Conservation (phyloP, 2,797 vertebrate species). For the Momotus momota region DNA sequence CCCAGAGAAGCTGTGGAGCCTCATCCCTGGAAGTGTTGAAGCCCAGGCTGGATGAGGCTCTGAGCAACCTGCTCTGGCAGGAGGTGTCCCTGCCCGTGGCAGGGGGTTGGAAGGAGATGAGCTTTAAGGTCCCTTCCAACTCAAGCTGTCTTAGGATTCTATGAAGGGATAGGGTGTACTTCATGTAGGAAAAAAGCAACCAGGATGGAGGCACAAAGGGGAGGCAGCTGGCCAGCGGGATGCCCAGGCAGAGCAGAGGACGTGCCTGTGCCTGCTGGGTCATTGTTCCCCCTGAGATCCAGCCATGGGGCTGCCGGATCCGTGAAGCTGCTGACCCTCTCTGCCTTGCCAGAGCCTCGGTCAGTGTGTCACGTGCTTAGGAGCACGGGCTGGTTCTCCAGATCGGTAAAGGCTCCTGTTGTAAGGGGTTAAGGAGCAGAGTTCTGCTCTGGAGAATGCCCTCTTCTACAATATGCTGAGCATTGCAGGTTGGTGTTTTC, state of each 20-base stretch:
- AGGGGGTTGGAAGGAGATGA: no score
- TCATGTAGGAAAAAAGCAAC: background rate
- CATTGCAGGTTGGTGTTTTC: background rate
- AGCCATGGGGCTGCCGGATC: background rate
- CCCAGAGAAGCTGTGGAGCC: no score
- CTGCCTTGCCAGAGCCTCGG: background rate
- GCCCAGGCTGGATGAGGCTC: no score
- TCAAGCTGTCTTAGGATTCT: no score
- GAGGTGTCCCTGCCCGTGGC: background rate
- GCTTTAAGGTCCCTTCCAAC: no score
- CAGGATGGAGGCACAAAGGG: background rate
- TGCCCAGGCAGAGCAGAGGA: background rate
- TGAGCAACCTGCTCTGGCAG: background rate
- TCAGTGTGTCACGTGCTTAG: background rate
- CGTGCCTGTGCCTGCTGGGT: accelerated
- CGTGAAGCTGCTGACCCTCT: background rate
- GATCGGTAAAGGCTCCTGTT: background rate
- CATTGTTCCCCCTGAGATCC: accelerated
- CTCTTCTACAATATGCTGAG: background rate
- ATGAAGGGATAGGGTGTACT: background rate
- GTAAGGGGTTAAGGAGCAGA: background rate
- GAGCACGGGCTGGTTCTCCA: background rate
- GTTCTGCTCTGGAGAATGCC: background rate
- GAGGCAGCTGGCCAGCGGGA: background rate
- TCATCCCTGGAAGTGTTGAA: no score